These are phyloP conservation scores for Drosophila parabipectinata DNA, from an alignment of 1,140 invertebrate species.

Conservation along the genomic window DNA sequence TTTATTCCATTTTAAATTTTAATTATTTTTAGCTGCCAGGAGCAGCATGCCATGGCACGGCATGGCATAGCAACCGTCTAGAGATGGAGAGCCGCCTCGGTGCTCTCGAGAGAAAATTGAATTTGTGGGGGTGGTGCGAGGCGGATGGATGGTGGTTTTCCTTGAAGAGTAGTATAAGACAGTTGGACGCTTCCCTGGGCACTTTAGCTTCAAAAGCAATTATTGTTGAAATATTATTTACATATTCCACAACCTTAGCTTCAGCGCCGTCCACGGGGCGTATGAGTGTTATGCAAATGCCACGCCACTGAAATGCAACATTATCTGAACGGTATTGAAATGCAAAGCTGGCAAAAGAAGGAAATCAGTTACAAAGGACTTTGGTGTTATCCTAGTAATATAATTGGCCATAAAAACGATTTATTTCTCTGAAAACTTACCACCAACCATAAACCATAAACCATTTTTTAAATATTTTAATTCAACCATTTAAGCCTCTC, in stretches of 20 bases:
- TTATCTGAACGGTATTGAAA: conserved; percentile 37
- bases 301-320: conserved; percentile 58
- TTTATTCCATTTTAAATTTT: conserved; percentile 74
- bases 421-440: not conserved
- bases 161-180: conserved; percentile 6
- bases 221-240: conserved; percentile 76
- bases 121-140: conserved; percentile 22
- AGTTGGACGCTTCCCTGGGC: conserved; percentile 44
- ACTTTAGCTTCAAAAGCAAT: conserved; percentile 69
- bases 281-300: conserved; percentile 72
- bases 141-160: not conserved
- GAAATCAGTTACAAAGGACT: conserved; percentile 9
- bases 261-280: conserved; percentile 44
- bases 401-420: conserved; percentile 3
- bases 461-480: conserved; percentile 2
- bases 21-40: conserved; percentile 67
- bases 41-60: conserved; percentile 18
- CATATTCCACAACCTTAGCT: conserved; percentile 45
- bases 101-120: conserved; percentile 49
- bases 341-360: conserved; percentile 34
- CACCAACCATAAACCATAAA: not conserved
- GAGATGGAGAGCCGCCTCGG: not conserved
- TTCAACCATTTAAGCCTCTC: not conserved
- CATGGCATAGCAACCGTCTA: conserved; percentile 3
- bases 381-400: not conserved